Percentiles rank a stretch among this genome's conserved stretches.
Conservation (phyloP, 2,113 vertebrate species). For the Actenoides hombroni region DNA sequence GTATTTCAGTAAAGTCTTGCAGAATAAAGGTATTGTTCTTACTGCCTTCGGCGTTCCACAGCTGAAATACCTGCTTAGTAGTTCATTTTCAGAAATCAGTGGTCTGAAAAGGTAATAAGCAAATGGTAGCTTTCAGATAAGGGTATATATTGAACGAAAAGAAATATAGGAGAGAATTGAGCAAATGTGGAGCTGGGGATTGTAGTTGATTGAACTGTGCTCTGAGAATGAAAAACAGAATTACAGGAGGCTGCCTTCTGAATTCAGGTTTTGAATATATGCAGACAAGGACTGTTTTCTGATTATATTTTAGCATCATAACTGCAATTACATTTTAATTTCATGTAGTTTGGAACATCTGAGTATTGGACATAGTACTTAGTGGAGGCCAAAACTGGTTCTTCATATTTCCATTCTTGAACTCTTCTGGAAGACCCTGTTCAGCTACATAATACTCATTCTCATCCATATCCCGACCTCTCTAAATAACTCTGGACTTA, state of each 20-base stretch:
- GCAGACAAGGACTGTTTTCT: neutral
- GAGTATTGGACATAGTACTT: neutral
- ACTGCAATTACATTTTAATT: neutral
- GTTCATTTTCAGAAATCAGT: conserved; percentile 13
- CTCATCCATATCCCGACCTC: neutral
- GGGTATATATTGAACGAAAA: neutral
- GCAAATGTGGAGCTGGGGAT: neutral
- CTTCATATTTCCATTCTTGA: neutral
- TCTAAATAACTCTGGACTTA: neutral
- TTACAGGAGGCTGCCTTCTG: neutral
- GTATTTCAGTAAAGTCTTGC: neutral
- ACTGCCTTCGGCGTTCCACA: neutral
- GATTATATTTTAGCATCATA: neutral
- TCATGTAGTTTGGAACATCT: neutral
- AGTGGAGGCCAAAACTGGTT: neutral
- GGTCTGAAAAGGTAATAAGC: conserved; percentile 35
- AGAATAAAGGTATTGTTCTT: neutral
- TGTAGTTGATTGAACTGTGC: neutral
- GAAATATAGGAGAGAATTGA: neutral
- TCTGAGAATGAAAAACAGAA: neutral
- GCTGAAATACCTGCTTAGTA: conserved; percentile 5
- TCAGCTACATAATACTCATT: neutral
- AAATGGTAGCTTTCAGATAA: neutral
- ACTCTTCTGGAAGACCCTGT: fast-evolving
- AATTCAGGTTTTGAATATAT: neutral